Base-by-base conservation (phyloP, 2,113 vertebrate genomes). In the Beaufortia kweichowensis region DNA sequence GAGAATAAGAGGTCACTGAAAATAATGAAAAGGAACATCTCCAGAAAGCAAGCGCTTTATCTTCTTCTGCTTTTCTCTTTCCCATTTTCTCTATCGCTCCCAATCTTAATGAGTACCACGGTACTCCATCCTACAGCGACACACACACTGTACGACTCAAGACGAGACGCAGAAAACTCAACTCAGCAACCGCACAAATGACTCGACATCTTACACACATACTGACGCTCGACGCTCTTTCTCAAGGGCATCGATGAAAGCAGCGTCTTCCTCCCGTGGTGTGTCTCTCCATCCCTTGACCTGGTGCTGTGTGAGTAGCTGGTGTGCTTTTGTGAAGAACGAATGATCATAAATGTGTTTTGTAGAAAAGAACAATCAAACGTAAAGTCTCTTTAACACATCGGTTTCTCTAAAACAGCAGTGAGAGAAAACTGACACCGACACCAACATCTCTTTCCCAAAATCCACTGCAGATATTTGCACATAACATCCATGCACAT, bases 11-110 rank as follows among this genome's bases (percentile, higher is more conserved):
- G 79, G 69, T 64, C 71, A 74, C 56, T 74, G 50, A 78, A 79
- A 89, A 92, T 90, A 90, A 90, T 89, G 87, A 89, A 87, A 85
- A 86, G 86, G 90, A 92, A 91, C 86, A 82, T 91, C 91, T 90
- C 89, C 85, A 87, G 85, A 85, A 85, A 83, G 80, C 87, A 81
- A 85, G 85, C 23, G 78, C 86, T 90, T 92, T 90, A 90, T 91
- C 91, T 90, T 81, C 78, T 64, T 46, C 56, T 70, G 77, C 73
- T 81, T 62, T 21, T 24, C 62, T 66, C 83, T 80, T 85, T 87
- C 83, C 83, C 82, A 85, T 90, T 88, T 89, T 83, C 84, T 81
- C 85, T 91, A 91, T 93, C 90, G 88, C 85, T 79, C 84, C 77
- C 77, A 76, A 91, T 91, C 91, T 91, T 91, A 91, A 91, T 91